Conservation (phyloP, 2,888 invertebrate genomes). For the Caenorhabditis sp. region DNA sequence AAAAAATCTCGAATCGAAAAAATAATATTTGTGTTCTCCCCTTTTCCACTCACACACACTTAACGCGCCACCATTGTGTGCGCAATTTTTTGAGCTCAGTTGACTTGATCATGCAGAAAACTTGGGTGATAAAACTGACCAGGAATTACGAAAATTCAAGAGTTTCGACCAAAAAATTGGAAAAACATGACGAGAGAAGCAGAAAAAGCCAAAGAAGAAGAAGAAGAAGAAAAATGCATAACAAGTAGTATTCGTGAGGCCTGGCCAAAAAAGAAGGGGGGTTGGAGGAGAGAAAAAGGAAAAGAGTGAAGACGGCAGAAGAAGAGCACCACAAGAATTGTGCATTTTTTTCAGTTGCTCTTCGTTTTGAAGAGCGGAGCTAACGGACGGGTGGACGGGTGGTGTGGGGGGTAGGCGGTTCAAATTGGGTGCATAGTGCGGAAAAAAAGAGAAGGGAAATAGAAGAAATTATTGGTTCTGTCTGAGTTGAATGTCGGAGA, state of each 20-base stretch:
- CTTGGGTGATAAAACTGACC: background rate
- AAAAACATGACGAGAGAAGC: background rate
- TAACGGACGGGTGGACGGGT: background rate
- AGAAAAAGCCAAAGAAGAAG: too few species aligned
- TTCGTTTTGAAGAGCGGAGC: background rate
- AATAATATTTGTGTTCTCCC: background rate
- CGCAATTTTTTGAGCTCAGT: background rate
- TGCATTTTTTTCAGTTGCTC: background rate
- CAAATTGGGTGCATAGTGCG: too few species aligned
- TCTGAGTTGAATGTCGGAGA: background rate
- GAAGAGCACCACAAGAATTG: background rate
- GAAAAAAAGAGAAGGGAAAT: background rate
- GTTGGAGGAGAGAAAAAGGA: background rate
- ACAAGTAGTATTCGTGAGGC: too few species aligned
- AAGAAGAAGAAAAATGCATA: too few species aligned
- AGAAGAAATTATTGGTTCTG: background rate
- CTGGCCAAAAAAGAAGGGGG: too few species aligned
- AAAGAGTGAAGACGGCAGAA: background rate
- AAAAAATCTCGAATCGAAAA: background rate
- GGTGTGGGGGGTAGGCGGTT: background rate
- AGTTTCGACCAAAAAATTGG: too few species aligned
- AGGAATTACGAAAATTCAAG: too few species aligned
- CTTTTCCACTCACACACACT: background rate
- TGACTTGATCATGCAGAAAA: background rate
- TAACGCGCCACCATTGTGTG: background rate